These are phyloP conservation scores for Bubo scandiacus DNA, from an alignment of 2,113 vertebrate genomes.

Conservation along the genomic window DNA sequence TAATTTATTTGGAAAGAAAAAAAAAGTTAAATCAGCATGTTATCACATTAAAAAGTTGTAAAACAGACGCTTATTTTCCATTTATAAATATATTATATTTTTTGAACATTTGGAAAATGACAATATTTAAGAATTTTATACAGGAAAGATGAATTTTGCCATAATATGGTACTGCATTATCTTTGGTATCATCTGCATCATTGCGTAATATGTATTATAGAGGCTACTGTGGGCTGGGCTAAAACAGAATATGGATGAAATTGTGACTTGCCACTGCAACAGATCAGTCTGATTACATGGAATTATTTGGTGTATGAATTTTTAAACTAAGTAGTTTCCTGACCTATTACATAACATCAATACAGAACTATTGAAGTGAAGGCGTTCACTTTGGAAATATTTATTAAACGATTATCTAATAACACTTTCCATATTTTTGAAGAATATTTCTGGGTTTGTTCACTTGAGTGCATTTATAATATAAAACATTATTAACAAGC, in stretches of 20 bases:
- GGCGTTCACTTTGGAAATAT: conserved; percentile 8
- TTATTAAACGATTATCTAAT: neutral
- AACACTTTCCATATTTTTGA: neutral
- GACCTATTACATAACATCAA: neutral
- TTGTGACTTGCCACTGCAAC: neutral
- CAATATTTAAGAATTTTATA: neutral
- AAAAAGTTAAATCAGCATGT: neutral
- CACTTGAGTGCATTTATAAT: neutral
- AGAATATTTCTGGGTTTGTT: neutral
- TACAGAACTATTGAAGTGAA: neutral
- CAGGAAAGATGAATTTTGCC: neutral
- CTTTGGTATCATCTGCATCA: neutral
- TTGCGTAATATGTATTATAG: neutral
- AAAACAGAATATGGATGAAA: conserved; percentile 17
- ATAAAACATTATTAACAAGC: neutral
- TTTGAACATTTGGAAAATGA: neutral
- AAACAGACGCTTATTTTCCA: neutral
- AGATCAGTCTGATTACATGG: neutral
- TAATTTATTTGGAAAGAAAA: neutral
- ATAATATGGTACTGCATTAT: neutral
- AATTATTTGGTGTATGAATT: conserved; percentile 6
- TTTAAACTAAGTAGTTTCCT: conserved; percentile 41
- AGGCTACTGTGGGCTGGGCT: neutral
- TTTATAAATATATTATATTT: neutral
- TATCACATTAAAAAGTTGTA: neutral